Conservation (phyloP, 2,797 vertebrate genomes). For the Muscicapa striata region DNA sequence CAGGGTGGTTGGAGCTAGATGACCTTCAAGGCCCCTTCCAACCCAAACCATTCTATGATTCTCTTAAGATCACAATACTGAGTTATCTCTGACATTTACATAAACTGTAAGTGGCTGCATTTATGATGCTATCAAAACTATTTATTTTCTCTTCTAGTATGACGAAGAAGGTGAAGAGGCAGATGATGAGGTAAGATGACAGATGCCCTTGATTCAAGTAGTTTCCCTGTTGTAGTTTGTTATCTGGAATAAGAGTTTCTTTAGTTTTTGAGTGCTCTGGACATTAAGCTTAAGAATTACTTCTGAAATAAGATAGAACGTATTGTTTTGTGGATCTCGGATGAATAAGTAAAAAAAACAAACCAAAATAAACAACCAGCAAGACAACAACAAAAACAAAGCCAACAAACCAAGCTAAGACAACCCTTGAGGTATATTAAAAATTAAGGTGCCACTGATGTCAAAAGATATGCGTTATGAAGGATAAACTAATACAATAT, state of each 20-base stretch:
- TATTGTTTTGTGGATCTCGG: neutral
- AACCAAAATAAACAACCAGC: no score
- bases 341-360: neutral
- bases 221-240: neutral
- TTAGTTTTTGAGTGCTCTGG: neutral
- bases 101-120: neutral
- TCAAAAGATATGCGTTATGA: neutral
- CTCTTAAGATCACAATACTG: neutral
- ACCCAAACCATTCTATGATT: neutral
- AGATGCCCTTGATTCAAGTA: constrained; percentile 21
- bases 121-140: neutral
- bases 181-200: constrained; percentile 91
- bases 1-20: neutral
- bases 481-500: neutral
- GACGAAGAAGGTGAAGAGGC: constrained; percentile 98
- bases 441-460: neutral
- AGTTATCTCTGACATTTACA: neutral
- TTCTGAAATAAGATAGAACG: neutral
- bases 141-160: constrained; percentile 81
- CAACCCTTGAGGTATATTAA: neutral
- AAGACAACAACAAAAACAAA: neutral
- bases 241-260: neutral
- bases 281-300: neutral
- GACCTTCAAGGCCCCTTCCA: neutral
- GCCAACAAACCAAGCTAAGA: neutral